Percentiles rank a stretch among this genome's conserved stretches.
Evolutionary conservation across 2,888 invertebrate genomes (phyloP).

Genomic region (Oligia strigilis): DNA sequence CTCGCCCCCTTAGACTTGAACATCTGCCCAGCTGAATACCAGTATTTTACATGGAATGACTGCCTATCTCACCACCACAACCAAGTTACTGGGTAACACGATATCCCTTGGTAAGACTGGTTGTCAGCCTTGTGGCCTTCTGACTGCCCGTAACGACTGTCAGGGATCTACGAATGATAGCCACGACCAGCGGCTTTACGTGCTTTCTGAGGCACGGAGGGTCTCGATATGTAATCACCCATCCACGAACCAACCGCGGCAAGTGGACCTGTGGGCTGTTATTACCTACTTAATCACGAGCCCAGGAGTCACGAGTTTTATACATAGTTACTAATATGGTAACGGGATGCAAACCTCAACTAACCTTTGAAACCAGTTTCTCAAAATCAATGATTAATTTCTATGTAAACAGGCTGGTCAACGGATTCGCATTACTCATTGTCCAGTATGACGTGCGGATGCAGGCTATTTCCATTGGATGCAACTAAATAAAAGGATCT

Average conservation of each 20-base stretch:
- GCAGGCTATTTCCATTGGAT: conserved; percentile 7
- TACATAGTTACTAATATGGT: too few species aligned
- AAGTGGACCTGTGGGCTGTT: neutral
- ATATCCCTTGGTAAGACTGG: neutral
- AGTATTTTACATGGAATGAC: too few species aligned
- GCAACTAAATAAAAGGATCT: neutral
- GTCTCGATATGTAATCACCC: too few species aligned
- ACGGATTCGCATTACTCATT: conserved; percentile 10
- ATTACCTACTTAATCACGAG: neutral
- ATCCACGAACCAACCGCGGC: neutral
- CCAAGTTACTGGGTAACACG: too few species aligned
- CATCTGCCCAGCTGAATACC: too few species aligned
- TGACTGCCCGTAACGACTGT: neutral
- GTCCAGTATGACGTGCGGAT: conserved; percentile 14
- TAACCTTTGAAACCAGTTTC: conserved; percentile 33
- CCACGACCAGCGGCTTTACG: too few species aligned
- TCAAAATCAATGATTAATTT: conserved; percentile 18
- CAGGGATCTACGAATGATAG: neutral
- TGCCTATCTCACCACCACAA: too few species aligned
- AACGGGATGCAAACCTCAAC: conserved; percentile 13
- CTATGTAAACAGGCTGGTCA: neutral
- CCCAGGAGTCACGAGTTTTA: too few species aligned
- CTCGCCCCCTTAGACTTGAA: too few species aligned
- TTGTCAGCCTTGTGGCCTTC: neutral
- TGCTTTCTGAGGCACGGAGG: too few species aligned